Conservation (phyloP, 2,113 vertebrate genomes). For the Pelodiscus sinensis region DNA sequence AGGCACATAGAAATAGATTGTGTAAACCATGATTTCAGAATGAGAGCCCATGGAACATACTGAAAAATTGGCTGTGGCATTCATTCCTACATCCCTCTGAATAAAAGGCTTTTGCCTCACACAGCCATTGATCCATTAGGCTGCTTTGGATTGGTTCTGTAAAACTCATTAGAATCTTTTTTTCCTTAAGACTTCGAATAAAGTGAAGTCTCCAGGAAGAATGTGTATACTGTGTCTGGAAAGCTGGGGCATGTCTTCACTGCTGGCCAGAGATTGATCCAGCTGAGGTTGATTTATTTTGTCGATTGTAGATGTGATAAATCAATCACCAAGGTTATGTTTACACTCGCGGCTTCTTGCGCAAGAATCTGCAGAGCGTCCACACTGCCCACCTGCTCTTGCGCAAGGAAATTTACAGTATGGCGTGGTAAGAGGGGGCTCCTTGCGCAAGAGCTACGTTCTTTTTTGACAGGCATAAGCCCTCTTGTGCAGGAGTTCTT, state of each 20-base stretch:
- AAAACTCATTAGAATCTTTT: fast-evolving
- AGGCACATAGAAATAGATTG: not conserved
- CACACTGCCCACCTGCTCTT: too few relatives aligned
- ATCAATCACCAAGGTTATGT: too few relatives aligned
- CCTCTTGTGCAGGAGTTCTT: too few relatives aligned
- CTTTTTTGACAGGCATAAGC: too few relatives aligned
- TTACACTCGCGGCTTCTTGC: too few relatives aligned
- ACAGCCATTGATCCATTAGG: not conserved
- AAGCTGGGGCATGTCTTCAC: not conserved
- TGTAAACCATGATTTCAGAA: not conserved
- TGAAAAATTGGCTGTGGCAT: not conserved
- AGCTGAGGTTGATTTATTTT: too few relatives aligned
- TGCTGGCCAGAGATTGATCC: too few relatives aligned
- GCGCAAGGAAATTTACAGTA: too few relatives aligned
- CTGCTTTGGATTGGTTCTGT: fast-evolving
- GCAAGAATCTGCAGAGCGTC: too few relatives aligned
- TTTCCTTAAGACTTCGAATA: not conserved
- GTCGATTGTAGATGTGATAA: too few relatives aligned
- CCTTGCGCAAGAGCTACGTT: too few relatives aligned
- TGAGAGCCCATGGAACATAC: not conserved
- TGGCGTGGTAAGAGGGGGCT: too few relatives aligned
- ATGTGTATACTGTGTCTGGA: fast-evolving
- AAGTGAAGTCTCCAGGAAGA: fast-evolving
- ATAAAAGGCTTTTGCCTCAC: not conserved
- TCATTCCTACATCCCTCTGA: not conserved